Percentiles rank a stretch among this genome's conserved stretches.
phyloP scores from a whole-genome alignment of 1,140 invertebrate genomes.

The Dolichoris vasculosae region DNA sequence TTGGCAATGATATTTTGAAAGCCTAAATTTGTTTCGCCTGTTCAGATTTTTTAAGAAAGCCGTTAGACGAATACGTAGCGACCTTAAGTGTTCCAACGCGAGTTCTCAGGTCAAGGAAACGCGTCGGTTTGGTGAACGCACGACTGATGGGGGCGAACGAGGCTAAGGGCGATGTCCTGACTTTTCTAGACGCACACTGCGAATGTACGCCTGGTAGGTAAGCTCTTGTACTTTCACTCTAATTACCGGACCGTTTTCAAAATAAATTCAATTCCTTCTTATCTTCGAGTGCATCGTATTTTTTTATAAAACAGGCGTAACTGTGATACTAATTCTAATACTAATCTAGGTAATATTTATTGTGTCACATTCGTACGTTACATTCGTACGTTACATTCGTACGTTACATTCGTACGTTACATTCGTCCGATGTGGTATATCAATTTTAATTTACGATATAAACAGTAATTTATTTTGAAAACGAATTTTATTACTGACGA shows the following conservation, averaged over 20 bases:
- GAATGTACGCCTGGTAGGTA: conserved; percentile 86
- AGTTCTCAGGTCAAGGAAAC: conserved; percentile 81
- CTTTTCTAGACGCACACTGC: conserved; percentile 95
- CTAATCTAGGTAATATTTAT: too few relatives aligned
- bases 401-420: too few relatives aligned
- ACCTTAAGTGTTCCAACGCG: conserved; percentile 80
- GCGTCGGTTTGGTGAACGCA: conserved; percentile 90
- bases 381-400: too few relatives aligned
- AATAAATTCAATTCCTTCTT: neutral
- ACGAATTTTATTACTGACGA: too few relatives aligned
- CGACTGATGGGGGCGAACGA: conserved; percentile 87
- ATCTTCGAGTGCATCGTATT: neutral
- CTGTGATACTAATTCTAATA: too few relatives aligned
- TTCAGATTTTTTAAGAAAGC: conserved; percentile 84
- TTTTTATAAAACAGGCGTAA: neutral
- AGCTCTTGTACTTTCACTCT: conserved; percentile 7
- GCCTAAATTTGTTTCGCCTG: conserved; percentile 2
- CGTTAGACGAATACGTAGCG: conserved; percentile 86
- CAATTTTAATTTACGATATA: too few relatives aligned
- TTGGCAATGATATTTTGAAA: too few relatives aligned
- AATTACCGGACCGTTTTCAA: neutral
- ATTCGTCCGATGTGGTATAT: too few relatives aligned
- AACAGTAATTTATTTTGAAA: too few relatives aligned
- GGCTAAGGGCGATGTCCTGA: conserved; percentile 87
- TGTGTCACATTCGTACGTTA: too few relatives aligned